These are phyloP conservation scores for Mycteria americana DNA, from an alignment of 2,797 vertebrate species.

Conservation along the genomic window DNA sequence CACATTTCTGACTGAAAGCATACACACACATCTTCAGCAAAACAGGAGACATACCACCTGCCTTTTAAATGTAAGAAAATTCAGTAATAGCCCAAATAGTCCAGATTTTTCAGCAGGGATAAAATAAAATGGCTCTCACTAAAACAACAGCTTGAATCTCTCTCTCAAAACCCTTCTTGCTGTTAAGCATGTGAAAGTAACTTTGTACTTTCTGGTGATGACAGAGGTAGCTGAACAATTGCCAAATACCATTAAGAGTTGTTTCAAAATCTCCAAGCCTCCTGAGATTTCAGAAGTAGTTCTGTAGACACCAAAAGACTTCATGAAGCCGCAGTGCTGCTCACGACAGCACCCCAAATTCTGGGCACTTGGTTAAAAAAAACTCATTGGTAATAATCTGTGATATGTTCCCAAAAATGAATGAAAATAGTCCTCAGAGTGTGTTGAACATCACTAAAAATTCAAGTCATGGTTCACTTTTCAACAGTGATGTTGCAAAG, in stretches of 20 bases:
- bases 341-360: neutral
- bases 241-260: neutral
- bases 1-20: neutral
- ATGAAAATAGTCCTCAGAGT: neutral
- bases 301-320: neutral
- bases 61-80: neutral
- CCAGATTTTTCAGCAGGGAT: neutral
- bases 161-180: neutral
- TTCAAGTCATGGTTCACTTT: neutral
- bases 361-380: neutral
- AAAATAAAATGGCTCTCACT: neutral
- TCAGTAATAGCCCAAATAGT: neutral
- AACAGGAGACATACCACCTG: neutral
- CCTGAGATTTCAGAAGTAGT: neutral
- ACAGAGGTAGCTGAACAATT: constrained; percentile 31
- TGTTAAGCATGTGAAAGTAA: neutral
- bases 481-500: neutral
- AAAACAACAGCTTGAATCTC: neutral
- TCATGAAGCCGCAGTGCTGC: neutral
- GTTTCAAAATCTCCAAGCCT: neutral
- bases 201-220: constrained; percentile 6
- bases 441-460: neutral
- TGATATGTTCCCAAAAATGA: neutral
- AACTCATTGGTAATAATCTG: neutral
- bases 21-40: neutral